Evolutionary conservation across 2,888 invertebrate species (phyloP).

Genomic region (Acanthoscelides obtectus): DNA sequence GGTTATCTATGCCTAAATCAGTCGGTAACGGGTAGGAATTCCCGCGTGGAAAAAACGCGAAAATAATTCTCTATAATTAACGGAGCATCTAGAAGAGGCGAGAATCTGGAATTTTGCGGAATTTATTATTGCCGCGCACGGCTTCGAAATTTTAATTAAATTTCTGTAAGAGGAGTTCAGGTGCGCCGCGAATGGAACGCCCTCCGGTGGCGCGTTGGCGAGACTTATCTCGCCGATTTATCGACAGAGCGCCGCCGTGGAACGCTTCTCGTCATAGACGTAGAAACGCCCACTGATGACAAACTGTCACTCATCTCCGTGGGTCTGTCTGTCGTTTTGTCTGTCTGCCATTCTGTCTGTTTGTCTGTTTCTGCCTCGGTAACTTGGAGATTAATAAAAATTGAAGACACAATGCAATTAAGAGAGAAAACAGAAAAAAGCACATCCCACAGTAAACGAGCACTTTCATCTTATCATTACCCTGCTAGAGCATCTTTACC

Average conservation of each 20-base stretch:
- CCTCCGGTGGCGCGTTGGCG: not conserved
- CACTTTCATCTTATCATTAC: too few relatives aligned
- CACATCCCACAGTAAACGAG: too few relatives aligned
- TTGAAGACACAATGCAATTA: too few relatives aligned
- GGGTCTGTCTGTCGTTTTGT: too few relatives aligned
- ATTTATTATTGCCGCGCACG: not conserved
- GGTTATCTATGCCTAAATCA: not conserved
- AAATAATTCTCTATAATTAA: not conserved
- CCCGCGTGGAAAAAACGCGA: not conserved
- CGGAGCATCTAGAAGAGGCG: not conserved
- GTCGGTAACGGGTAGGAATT: not conserved
- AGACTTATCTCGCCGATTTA: not conserved
- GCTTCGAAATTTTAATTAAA: not conserved
- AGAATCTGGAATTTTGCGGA: not conserved
- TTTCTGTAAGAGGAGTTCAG: not conserved
- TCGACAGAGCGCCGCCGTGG: not conserved
- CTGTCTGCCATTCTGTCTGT: too few relatives aligned
- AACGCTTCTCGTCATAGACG: not conserved
- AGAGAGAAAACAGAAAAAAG: too few relatives aligned
- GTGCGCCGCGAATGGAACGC: not conserved
- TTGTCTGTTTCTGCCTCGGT: too few relatives aligned
- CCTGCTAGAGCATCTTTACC: too few relatives aligned
- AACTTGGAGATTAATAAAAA: too few relatives aligned
- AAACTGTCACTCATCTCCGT: too few relatives aligned
- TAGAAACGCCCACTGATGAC: too few relatives aligned